Conservation (phyloP, 2,113 vertebrate species). For the Marmota monax region DNA sequence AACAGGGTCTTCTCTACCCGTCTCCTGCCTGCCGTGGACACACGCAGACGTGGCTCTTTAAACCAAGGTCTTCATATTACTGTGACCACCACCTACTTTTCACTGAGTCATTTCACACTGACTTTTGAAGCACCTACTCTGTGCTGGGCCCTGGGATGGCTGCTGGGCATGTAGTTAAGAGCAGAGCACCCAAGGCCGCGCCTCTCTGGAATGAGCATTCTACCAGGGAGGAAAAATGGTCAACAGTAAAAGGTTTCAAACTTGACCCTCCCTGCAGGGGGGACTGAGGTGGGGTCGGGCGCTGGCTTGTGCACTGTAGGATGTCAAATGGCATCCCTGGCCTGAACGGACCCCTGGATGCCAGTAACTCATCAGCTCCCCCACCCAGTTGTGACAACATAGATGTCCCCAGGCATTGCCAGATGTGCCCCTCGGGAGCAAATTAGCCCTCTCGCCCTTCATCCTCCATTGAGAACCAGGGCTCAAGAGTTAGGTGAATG, state of each 20-base stretch:
- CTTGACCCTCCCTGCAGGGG: fast-evolving
- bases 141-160: background rate
- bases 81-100: background rate
- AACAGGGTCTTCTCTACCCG: fast-evolving
- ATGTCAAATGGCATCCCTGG: background rate
- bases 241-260: fast-evolving
- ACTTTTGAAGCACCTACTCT: background rate
- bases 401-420: background rate
- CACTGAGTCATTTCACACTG: background rate
- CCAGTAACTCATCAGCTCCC: background rate
- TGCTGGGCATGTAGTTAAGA: background rate
- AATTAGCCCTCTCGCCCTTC: fast-evolving
- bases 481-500: background rate
- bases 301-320: background rate
- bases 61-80: background rate
- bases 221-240: background rate
- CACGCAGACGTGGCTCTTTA: background rate
- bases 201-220: background rate
- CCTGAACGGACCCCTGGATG: fast-evolving
- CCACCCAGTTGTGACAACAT: background rate
- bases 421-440: background rate
- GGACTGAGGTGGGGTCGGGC: too few species aligned
- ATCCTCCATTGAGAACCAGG: background rate
- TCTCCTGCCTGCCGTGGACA: background rate
- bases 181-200: background rate